Conservation (phyloP, 2,888 invertebrate genomes). For the Notocelia uddmanniana region DNA sequence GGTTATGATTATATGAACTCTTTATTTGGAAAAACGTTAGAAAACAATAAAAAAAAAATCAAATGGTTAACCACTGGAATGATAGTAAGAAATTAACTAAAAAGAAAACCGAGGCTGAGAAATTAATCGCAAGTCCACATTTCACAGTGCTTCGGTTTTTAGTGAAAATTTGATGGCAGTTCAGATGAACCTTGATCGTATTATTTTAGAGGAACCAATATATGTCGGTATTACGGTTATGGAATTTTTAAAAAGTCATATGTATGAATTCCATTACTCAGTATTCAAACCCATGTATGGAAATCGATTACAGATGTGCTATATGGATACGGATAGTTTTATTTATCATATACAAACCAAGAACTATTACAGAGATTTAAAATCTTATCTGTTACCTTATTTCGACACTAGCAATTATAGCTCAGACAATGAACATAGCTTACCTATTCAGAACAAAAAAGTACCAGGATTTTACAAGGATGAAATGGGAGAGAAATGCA, state of each 20-base stretch:
- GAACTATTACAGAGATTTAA: constrained; percentile 45
- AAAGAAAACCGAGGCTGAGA: not conserved
- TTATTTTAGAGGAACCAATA: constrained; percentile 27
- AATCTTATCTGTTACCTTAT: constrained; percentile 31
- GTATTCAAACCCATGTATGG: constrained; percentile 30
- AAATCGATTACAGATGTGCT: constrained; percentile 40
- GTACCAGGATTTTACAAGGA: constrained; percentile 24
- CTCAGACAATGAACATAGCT: constrained; percentile 23
- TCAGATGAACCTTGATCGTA: too few relatives aligned
- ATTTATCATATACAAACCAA: constrained; percentile 40
- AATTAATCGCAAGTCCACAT: constrained; percentile 12
- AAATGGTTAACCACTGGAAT: constrained; percentile 5
- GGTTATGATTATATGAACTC: constrained; percentile 34
- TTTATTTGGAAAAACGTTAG: constrained; percentile 37
- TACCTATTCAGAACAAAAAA: constrained; percentile 40
- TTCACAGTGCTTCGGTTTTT: too few relatives aligned
- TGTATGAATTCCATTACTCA: constrained; percentile 34
- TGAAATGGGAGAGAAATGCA: constrained; percentile 8
- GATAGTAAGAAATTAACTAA: not conserved
- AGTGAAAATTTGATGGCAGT: too few relatives aligned
- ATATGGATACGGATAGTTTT: constrained; percentile 48
- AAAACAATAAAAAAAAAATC: constrained; percentile 16
- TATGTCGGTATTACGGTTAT: constrained; percentile 37
- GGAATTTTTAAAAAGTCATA: constrained; percentile 31
- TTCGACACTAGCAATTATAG: constrained; percentile 48